Base-by-base conservation (phyloP, 2,797 vertebrate genomes). In the Sparidentex hasta region DNA sequence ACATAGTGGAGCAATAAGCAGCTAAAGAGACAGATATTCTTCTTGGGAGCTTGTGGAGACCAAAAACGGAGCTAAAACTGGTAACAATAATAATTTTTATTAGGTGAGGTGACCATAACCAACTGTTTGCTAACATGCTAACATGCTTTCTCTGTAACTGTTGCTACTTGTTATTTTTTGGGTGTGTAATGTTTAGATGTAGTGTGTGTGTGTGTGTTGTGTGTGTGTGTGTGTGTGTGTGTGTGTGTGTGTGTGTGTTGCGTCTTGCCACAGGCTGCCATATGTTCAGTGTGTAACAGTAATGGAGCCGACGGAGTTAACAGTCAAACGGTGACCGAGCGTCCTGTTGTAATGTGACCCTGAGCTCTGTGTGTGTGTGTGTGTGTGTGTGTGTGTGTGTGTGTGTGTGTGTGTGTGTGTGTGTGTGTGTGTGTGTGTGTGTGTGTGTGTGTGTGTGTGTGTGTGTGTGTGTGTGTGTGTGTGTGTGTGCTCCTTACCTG, bases 311-410 rank as follows among this genome's bases (percentile, higher is more conserved):
- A 17, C 43, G 25, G 61, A 67, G 82, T 83, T 72, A 84, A 85
- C 76, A 67, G 82, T 88, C 86, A 76, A 81, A 88, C 76, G 14
- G 67, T 65, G 71, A 55, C 29, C 1, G 13, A 77, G 79, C 78
- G 50, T 82, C 74, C n/a, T 66, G 80, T 43, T 76, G 91, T 90
- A 91, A 93, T 18, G 38, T 80, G 88, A 93, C 61, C 33, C 85
- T 14, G 63, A 80, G 25, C 56, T 20, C 0, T 41, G 16, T 71
- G 65, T 71, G 46, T 73, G 48, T 72, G 71, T 58, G 43, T 66
- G 59, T 14, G 56, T 23, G 64, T 38, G 55, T 46, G 38, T 47
- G 68, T 51, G 63, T 72, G 61, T 18, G 5, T 50, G 17, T 44
- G 17, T 71, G 33, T 70, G 57, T 66, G 44, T 41, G 67, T 47